Percentiles rank a stretch among this genome's conserved stretches.
phyloP scores from a whole-genome alignment of 2,888 invertebrate genomes.

The Apotomis turbidana region DNA sequence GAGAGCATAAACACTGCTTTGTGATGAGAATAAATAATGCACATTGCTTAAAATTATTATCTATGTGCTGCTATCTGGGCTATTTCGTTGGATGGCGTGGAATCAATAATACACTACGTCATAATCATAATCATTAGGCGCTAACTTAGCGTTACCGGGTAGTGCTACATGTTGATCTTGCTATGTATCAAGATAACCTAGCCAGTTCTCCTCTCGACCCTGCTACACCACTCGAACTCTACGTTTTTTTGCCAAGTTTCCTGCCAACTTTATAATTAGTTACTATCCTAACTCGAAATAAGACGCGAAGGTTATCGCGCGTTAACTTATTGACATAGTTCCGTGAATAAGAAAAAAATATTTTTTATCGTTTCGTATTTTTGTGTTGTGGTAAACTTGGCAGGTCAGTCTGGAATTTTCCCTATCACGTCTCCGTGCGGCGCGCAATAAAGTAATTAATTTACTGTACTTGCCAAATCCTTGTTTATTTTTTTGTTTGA shows the following conservation, averaged over 20 bases:
- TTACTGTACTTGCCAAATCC: not conserved
- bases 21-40: constrained; percentile 34
- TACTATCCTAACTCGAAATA: constrained; percentile 18
- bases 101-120: not conserved
- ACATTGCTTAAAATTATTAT: constrained; percentile 28
- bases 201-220: constrained; percentile 53
- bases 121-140: not conserved
- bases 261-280: constrained; percentile 4
- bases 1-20: constrained; percentile 53
- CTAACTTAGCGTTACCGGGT: not conserved
- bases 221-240: constrained; percentile 28
- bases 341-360: constrained; percentile 11
- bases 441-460: no score
- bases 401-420: constrained; percentile 14
- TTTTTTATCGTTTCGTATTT: constrained; percentile 22
- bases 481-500: not conserved
- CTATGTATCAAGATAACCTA: constrained; percentile 73
- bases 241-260: constrained; percentile 38
- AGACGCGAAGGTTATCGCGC: constrained; percentile 13
- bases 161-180: constrained; percentile 72
- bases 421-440: no score
- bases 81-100: not conserved
- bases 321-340: constrained; percentile 3
- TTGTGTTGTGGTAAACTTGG: constrained; percentile 18
- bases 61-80: constrained; percentile 10